Percentiles rank a stretch among this genome's conserved stretches.
phyloP scores from a whole-genome alignment of 2,888 invertebrate genomes.

The Slavum lentiscoides region DNA sequence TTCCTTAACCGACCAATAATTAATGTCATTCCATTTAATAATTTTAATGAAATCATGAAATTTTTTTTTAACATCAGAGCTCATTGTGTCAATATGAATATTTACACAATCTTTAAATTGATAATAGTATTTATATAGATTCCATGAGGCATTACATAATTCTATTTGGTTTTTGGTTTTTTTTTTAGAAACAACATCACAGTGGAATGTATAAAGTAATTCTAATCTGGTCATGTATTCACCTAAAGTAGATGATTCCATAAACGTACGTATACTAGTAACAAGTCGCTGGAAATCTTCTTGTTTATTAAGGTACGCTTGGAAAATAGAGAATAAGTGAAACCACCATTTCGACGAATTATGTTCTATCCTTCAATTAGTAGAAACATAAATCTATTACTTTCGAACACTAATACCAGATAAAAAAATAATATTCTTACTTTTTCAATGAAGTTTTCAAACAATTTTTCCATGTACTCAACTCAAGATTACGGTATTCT shows the following conservation, averaged over 20 bases:
- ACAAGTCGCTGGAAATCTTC: slow-evolving; percentile 61
- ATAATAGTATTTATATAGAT: slow-evolving; percentile 79
- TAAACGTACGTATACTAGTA: slow-evolving; percentile 74
- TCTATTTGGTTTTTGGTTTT: slow-evolving; percentile 47
- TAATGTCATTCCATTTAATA: slow-evolving; percentile 91
- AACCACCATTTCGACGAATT: slow-evolving; percentile 88
- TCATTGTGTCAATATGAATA: slow-evolving; percentile 69
- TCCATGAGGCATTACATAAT: slow-evolving; percentile 74
- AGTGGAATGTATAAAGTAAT: slow-evolving; percentile 79
- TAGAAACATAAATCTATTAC: slow-evolving; percentile 7
- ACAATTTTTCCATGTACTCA: slow-evolving; percentile 84
- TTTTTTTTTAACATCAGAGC: slow-evolving; percentile 86
- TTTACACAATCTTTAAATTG: slow-evolving; percentile 75
- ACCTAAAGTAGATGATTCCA: slow-evolving; percentile 68
- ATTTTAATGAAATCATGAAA: slow-evolving; percentile 93
- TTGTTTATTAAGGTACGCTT: slow-evolving; percentile 64
- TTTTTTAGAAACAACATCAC: slow-evolving; percentile 70
- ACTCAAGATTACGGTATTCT: slow-evolving; percentile 87
- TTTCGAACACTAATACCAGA: too few relatives aligned
- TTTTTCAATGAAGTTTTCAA: slow-evolving; percentile 71
- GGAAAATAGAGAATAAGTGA: slow-evolving; percentile 75
- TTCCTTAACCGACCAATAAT: slow-evolving; percentile 89
- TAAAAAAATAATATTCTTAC: slow-evolving; percentile 59
- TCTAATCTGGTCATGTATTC: slow-evolving; percentile 80
- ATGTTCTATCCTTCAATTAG: slow-evolving; percentile 65